Conservation (phyloP, 2,888 invertebrate genomes). For the Miltochrista miniata region DNA sequence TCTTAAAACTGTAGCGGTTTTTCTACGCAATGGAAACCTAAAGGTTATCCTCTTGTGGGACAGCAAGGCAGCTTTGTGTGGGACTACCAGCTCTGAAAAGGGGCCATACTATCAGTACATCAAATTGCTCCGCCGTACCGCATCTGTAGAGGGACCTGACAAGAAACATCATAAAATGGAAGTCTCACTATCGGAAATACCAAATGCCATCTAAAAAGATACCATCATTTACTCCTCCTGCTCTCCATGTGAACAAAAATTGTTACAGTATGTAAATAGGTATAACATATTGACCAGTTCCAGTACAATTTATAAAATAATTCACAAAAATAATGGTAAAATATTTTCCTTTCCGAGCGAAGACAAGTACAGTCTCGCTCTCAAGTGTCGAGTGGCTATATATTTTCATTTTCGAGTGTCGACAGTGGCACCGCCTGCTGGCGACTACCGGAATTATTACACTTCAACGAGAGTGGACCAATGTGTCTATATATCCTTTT, state of each 20-base stretch:
- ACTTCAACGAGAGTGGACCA: constrained; percentile 56
- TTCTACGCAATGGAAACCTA: no score
- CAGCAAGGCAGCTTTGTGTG: no score
- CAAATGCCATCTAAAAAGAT: no score
- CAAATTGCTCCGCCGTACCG: no score
- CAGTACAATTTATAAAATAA: constrained; percentile 2
- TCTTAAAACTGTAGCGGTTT: no score
- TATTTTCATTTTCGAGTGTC: constrained; percentile 58
- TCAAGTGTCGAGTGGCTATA: constrained; percentile 63
- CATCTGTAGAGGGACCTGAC: no score
- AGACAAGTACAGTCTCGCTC: constrained; percentile 48
- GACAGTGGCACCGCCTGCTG: constrained; percentile 64
- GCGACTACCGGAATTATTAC: constrained; percentile 73
- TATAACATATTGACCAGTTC: background rate
- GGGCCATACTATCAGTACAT: no score
- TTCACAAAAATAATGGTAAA: constrained; percentile 24
- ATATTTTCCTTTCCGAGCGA: constrained; percentile 30
- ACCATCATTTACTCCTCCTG: no score
- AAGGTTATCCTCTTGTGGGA: no score
- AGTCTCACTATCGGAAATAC: no score
- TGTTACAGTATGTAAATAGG: background rate
- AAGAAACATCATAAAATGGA: no score
- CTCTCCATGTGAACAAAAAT: background rate
- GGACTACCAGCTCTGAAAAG: no score
- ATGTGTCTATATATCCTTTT: constrained; percentile 50